Evolutionary conservation across 2,888 invertebrate species (phyloP).

Genomic region (Linnaemya vulpina): DNA sequence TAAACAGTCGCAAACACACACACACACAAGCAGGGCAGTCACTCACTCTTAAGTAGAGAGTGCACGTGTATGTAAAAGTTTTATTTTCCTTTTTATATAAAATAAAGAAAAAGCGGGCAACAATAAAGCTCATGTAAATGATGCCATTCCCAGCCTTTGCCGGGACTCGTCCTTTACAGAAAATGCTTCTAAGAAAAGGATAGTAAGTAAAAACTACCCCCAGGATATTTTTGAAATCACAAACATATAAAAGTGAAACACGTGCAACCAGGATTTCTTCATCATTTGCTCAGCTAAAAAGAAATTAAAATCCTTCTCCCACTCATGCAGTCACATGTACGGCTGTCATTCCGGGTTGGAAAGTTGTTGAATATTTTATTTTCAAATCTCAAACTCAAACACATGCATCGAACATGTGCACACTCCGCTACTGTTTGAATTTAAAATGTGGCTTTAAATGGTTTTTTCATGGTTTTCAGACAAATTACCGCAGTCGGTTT

Average conservation of each 20-base stretch:
- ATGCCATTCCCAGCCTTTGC: background rate
- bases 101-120: slow-evolving; percentile 35
- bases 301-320: background rate
- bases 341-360: slow-evolving; percentile 23
- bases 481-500: slow-evolving; percentile 52
- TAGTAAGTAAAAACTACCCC: slow-evolving; percentile 60
- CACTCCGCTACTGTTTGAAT: background rate
- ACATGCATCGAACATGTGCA: background rate
- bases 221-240: slow-evolving; percentile 11
- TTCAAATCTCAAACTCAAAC: slow-evolving; percentile 34
- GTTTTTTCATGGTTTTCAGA: slow-evolving; percentile 43
- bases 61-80: background rate
- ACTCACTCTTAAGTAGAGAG: too few species aligned
- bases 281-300: slow-evolving; percentile 21
- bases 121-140: slow-evolving; percentile 26
- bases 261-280: slow-evolving; percentile 60
- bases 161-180: background rate
- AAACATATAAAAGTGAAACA: slow-evolving; percentile 21
- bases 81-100: slow-evolving; percentile 1
- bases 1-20: background rate
- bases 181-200: slow-evolving; percentile 33
- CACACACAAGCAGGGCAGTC: background rate
- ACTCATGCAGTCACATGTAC: background rate
- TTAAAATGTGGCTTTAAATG: slow-evolving; percentile 54
- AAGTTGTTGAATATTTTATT: slow-evolving; percentile 19